Percentiles rank a stretch among this genome's conserved stretches.
Evolutionary conservation across 2,888 invertebrate genomes (phyloP).

Genomic region (Oscheius sp.): DNA sequence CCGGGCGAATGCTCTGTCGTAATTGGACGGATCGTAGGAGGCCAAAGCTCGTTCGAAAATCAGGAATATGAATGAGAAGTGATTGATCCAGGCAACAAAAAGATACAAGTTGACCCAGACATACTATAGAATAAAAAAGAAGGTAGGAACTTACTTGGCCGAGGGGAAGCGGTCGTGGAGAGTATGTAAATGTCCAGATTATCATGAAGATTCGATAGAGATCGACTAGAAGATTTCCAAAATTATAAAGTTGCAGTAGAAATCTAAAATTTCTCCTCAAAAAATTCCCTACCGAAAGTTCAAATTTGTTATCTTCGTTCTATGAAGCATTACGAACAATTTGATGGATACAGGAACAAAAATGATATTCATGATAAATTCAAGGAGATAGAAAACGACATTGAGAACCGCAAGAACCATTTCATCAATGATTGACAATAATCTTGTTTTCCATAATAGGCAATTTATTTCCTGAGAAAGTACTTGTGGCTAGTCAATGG

Average conservation of each 20-base stretch:
- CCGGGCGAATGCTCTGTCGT: background rate
- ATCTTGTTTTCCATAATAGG: background rate
- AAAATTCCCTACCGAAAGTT: background rate
- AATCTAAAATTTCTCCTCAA: background rate
- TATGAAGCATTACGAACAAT: background rate
- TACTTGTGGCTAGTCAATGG: slow-evolving; percentile 17
- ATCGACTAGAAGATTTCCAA: background rate
- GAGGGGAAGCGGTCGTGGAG: background rate
- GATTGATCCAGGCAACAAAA: background rate
- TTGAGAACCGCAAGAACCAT: background rate
- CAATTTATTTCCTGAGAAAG: background rate
- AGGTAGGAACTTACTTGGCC: background rate
- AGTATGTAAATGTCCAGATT: background rate
- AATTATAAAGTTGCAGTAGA: background rate
- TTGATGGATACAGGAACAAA: background rate
- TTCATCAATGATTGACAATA: background rate
- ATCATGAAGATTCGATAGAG: background rate
- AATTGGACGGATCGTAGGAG: background rate
- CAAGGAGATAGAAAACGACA: background rate
- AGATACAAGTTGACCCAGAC: background rate
- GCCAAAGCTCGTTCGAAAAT: background rate
- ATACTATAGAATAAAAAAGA: background rate
- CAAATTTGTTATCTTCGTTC: background rate
- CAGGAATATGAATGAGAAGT: background rate
- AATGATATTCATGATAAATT: background rate